Percentiles rank a stretch among this genome's conserved stretches.
phyloP scores from a whole-genome alignment of 2,113 vertebrate species.

The Dasyurus viverrinus region DNA sequence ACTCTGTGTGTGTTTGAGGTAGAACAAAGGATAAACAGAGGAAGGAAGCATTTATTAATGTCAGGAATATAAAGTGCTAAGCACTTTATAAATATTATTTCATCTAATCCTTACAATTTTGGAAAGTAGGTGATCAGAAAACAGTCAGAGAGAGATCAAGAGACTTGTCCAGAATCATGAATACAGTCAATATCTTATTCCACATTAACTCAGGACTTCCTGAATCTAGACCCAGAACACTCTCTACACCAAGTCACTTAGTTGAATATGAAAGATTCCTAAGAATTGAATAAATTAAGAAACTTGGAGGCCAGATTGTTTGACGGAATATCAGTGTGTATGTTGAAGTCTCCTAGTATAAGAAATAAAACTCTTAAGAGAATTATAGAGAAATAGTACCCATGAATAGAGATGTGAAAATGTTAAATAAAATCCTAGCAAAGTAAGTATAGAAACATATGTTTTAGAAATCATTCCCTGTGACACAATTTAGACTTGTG shows the following conservation, averaged over 20 bases:
- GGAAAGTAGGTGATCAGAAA: background rate
- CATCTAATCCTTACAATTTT: background rate
- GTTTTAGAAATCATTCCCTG: background rate
- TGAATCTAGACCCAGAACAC: background rate
- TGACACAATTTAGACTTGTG: background rate
- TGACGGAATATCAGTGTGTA: background rate
- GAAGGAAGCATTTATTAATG: background rate
- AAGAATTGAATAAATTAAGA: background rate
- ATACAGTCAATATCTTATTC: background rate
- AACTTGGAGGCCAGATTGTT: background rate
- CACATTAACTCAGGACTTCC: background rate
- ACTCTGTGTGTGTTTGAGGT: background rate
- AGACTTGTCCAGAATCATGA: background rate
- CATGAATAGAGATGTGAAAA: background rate
- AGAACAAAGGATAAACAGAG: background rate
- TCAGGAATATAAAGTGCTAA: background rate
- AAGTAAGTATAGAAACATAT: background rate
- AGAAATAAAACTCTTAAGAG: background rate
- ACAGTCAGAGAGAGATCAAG: background rate
- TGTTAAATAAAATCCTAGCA: background rate
- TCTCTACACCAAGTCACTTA: background rate
- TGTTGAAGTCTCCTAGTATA: background rate
- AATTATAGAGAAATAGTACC: background rate
- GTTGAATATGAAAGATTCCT: background rate
- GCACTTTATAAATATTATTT: background rate